Evolutionary conservation across 2,888 invertebrate genomes (phyloP).

Genomic region (Hypselothyrea guttata): DNA sequence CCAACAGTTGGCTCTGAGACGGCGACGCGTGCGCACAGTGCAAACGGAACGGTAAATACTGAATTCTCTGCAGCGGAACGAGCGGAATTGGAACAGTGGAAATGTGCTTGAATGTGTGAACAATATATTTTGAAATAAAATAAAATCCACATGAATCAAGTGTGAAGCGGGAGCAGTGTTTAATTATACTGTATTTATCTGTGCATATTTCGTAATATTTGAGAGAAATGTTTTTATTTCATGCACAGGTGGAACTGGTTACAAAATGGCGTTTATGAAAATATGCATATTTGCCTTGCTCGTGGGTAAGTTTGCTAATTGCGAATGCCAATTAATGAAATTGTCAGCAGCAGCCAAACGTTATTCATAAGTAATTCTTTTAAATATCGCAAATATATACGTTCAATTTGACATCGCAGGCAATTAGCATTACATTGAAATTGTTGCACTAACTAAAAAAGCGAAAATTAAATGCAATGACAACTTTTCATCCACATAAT

Average conservation of each 20-base stretch:
- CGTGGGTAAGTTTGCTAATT: slow-evolving; percentile 73
- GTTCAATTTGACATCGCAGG: slow-evolving; percentile 23
- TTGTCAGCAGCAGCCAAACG: slow-evolving; percentile 11
- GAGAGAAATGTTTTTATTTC: slow-evolving; percentile 32
- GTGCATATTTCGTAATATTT: neutral
- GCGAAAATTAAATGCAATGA: slow-evolving; percentile 7
- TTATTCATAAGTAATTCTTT: slow-evolving; percentile 24
- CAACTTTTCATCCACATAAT: slow-evolving; percentile 2
- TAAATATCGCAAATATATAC: slow-evolving; percentile 8
- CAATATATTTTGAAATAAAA: neutral
- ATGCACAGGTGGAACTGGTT: slow-evolving; percentile 47
- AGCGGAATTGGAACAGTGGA: slow-evolving; percentile 32
- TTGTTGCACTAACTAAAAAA: slow-evolving; percentile 34
- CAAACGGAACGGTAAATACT: slow-evolving; percentile 46
- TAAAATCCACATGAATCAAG: neutral
- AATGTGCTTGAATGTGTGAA: slow-evolving; percentile 29
- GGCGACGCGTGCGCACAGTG: slow-evolving; percentile 62
- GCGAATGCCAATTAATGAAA: slow-evolving; percentile 55
- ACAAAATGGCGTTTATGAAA: slow-evolving; percentile 76
- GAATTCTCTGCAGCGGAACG: slow-evolving; percentile 9
- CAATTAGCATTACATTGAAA: slow-evolving; percentile 54
- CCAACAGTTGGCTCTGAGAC: slow-evolving; percentile 53
- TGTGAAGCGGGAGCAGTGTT: neutral
- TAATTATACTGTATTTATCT: neutral
- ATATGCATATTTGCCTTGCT: slow-evolving; percentile 77